Evolutionary conservation across 2,888 invertebrate species (phyloP).

Genomic region (Amblyteles armatorius): DNA sequence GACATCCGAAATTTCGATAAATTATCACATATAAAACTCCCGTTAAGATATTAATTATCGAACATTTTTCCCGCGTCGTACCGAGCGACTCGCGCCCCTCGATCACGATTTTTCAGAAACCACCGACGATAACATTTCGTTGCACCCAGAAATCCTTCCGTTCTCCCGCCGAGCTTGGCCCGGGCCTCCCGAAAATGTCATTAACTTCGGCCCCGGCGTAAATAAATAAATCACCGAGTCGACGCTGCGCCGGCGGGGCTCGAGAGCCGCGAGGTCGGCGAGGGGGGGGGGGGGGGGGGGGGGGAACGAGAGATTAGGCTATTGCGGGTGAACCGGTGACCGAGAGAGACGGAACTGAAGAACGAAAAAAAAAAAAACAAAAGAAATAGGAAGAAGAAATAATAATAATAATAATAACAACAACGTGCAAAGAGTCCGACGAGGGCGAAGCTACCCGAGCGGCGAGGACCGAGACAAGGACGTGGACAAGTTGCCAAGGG

Average conservation of each 20-base stretch:
- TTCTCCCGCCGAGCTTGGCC: conserved; percentile 1
- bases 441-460: conserved; percentile 16
- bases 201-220: conserved; percentile 68
- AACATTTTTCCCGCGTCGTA: neutral
- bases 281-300: conserved; percentile 39
- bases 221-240: conserved; percentile 71
- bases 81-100: no score
- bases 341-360: neutral
- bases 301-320: conserved; percentile 46
- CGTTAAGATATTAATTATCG: neutral
- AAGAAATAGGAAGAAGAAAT: conserved; percentile 6
- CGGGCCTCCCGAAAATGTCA: conserved; percentile 60
- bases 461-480: conserved; percentile 31
- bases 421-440: conserved; percentile 32
- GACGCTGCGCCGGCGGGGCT: conserved; percentile 24
- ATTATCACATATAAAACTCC: neutral
- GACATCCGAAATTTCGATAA: neutral
- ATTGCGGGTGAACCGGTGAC: conserved; percentile 31
- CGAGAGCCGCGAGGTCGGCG: conserved; percentile 28
- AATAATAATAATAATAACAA: conserved; percentile 21
- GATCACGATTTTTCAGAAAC: neutral
- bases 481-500: conserved; percentile 64
- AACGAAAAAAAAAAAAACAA: conserved; percentile 20
- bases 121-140: neutral
- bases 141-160: conserved; percentile 6